A percentile compares a stretch with the other conserved stretches of the same genome.
Conservation (phyloP, 2,797 vertebrate species). For the Tarsius wallacei region DNA sequence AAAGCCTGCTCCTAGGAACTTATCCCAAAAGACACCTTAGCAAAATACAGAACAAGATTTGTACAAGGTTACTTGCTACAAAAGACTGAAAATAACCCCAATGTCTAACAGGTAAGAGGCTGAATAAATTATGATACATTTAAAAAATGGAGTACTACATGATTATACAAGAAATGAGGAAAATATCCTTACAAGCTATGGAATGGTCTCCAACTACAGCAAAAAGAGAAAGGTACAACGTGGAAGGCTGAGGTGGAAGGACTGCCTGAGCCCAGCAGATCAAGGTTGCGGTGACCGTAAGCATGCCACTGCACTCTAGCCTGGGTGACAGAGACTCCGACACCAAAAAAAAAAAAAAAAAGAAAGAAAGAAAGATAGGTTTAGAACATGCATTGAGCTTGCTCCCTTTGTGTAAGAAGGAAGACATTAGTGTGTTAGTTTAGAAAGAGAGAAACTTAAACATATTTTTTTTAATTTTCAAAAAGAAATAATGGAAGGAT, state of each 20-base stretch:
- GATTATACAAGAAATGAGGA: neutral
- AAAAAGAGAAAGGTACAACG: neutral
- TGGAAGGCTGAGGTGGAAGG: too few relatives aligned
- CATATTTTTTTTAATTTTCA: neutral
- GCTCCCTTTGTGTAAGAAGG: neutral
- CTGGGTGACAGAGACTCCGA: too few relatives aligned
- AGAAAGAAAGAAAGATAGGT: too few relatives aligned
- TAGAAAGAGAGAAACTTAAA: neutral
- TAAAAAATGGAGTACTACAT: neutral
- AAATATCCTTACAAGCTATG: neutral
- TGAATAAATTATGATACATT: neutral
- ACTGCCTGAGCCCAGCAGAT: too few relatives aligned
- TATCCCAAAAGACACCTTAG: neutral
- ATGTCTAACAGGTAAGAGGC: neutral
- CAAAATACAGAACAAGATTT: neutral
- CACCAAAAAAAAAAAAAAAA: too few relatives aligned
- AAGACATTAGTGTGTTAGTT: fast-evolving
- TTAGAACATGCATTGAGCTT: too few relatives aligned
- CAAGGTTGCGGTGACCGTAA: too few relatives aligned
- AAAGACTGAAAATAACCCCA: neutral
- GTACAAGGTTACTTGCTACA: neutral
- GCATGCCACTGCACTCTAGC: too few relatives aligned
- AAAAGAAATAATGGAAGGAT: neutral
- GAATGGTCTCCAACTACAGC: neutral
- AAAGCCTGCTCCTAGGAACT: neutral